Base-by-base conservation (phyloP, 2,888 invertebrate species). In the Idaea straminata region DNA sequence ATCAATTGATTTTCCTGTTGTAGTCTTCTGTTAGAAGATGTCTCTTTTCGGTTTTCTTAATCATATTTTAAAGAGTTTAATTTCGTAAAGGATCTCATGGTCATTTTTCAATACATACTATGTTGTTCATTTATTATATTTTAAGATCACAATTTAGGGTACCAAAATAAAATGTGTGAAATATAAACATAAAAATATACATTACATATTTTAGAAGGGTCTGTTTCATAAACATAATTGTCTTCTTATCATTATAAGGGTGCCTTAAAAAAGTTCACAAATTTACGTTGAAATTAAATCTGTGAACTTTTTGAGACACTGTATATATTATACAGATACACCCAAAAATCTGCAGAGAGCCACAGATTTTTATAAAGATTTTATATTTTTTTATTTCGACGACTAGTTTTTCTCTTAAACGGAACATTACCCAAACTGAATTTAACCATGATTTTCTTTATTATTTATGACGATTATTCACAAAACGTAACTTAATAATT, bases 1-100 rank as follows among this genome's bases (percentile, higher is more conserved):
- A 1, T 25, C 25, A 25, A 25, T 25, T 25, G 25, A 3, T 25
- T 25, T 25, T 25, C 3, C 25, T 25, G 25, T 25, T 25, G 25
- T 25, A 25, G 25, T 25, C 25, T 25, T 25, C 25, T 25, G 25
- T 2, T 25, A 25, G 3, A 25, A 25, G 25, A 25, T 25, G 2
- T 25, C 3, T 25, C 25, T 25, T n/a, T 25, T 25, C 25, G 1
- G 1, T 25, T 25, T 25, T 25, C 25, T 25, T 1, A 25, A 25
- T 25, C 1, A 25, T 25, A 25, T 25, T 25, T 25, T 25, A 25
- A 25, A 25, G 25, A 2, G 13, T 47, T 66, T 65, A 65, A 64
- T 61, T 66, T 63, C 67, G 62, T 70, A 69, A 72, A 72, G 74
- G 47, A 47, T 47, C 47, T 47, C 13, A 47, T 13, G 2, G 10